Evolutionary conservation across 2,888 invertebrate genomes (phyloP), one percentile per base, ranked within the genome.

Genomic region (Drosophila ochracea): DNA sequence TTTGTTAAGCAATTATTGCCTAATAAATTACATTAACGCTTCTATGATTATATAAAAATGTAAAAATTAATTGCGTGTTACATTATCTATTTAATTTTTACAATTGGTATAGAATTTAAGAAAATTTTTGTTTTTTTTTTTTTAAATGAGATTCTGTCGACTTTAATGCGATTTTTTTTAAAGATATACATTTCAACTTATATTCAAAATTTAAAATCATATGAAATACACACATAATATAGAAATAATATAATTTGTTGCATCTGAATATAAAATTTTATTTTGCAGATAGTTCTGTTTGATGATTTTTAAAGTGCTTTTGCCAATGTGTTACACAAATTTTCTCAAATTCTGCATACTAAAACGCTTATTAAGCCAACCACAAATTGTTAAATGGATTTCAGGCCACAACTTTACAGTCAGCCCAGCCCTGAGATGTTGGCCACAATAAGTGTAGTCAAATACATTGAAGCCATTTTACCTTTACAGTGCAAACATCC

Each of bases 311-410:
- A 21, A 60, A 21, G 55, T 35, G 30, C 39, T n/a, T 68, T 68
- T 50, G 30, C 25, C 59, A 28, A 53, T 61, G 64, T 47, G 54
- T 69, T 68, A 64, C 47, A 63, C 43, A 68, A 68, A 39, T 52
- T 39, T 43, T 3, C 5, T 1, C 13, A 19, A 61, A 49, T 66
- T 58, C 55, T 33, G 50, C 50, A 60, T 53, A 58, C 47, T 60
- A 57, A 71, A 68, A 66, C 72, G 76, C 76, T 81, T 86, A 72
- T 79, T 73, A 67, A 76, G 67, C 71, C 52, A 60, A 79, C 87
- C 84, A 59, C 87, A 84, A 89, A 76, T 86, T 76, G 68, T 62
- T 80, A 61, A 80, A 66, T 41, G 35, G 68, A 76, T 72, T 80
- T 49, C 11, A n/a, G 54, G 60, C 58, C 66, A 67, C 68, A 76